Evolutionary conservation across 1,140 invertebrate species (phyloP).

Genomic region (Drosophila kohkoa): DNA sequence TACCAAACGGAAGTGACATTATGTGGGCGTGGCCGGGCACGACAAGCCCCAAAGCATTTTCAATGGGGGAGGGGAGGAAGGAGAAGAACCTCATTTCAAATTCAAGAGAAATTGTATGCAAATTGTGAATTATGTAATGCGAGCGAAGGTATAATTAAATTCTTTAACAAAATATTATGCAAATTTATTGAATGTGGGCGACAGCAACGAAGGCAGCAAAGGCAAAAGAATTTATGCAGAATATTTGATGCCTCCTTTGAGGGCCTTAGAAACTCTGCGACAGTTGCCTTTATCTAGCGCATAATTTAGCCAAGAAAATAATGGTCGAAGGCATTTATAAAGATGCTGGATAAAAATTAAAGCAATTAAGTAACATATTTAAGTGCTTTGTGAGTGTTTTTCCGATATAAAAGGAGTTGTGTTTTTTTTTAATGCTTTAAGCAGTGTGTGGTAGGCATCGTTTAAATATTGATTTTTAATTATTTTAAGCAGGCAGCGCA

Average conservation of each 20-base stretch:
- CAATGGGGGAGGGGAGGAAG: not conserved
- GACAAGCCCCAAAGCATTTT: no score
- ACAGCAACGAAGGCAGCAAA: not conserved
- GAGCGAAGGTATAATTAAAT: slow-evolving; percentile 65
- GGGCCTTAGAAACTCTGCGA: slow-evolving; percentile 18
- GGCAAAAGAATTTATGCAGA: slow-evolving; percentile 1
- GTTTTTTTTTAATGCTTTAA: not conserved
- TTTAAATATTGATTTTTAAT: slow-evolving; percentile 84
- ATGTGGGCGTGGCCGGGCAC: slow-evolving; percentile 15
- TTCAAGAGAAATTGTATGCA: slow-evolving; percentile 67
- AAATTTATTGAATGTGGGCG: slow-evolving; percentile 47
- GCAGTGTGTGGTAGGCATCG: slow-evolving; percentile 44
- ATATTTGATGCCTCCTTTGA: slow-evolving; percentile 9
- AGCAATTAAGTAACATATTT: not conserved
- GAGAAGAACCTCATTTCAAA: slow-evolving; percentile 20
- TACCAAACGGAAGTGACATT: slow-evolving; percentile 17
- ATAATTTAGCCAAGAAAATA: slow-evolving; percentile 7
- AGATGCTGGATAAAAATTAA: no score
- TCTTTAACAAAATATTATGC: slow-evolving; percentile 64
- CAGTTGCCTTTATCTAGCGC: slow-evolving; percentile 13
- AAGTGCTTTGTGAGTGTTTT: not conserved
- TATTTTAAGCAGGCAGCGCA: slow-evolving; percentile 75
- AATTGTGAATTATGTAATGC: slow-evolving; percentile 68
- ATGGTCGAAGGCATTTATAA: not conserved
- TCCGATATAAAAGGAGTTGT: no score